A percentile compares a stretch with the other conserved stretches of the same genome.
These are phyloP conservation scores for Brachynemurus nebulosus DNA, from an alignment of 2,888 invertebrate species.

Conservation along the genomic window DNA sequence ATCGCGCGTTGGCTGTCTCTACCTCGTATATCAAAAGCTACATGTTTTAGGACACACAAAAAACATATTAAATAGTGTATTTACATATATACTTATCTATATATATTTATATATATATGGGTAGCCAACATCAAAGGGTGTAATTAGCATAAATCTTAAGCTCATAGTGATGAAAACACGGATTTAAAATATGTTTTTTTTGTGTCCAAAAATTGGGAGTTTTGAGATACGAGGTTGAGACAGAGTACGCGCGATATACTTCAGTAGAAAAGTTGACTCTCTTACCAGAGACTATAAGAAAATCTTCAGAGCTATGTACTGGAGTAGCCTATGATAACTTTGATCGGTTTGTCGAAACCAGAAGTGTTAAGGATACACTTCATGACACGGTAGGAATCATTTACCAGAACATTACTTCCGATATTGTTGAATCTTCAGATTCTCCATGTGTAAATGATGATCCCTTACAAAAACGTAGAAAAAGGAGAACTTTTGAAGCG, in stretches of 20 bases:
- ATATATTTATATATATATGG: too few species aligned
- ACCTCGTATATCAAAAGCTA: too few species aligned
- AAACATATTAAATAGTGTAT: too few species aligned
- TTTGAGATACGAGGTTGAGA: too few species aligned
- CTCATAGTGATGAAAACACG: too few species aligned
- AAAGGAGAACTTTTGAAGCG: slow-evolving; percentile 16
- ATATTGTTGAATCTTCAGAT: not conserved
- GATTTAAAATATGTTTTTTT: too few species aligned
- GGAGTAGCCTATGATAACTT: slow-evolving; percentile 14
- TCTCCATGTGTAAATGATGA: not conserved
- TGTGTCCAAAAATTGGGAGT: too few species aligned
- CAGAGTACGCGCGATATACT: slow-evolving; percentile 2
- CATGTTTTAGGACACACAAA: too few species aligned
- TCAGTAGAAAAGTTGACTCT: slow-evolving; percentile 8
- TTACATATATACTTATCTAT: too few species aligned
- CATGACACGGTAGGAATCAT: too few species aligned
- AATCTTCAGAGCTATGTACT: slow-evolving; percentile 9
- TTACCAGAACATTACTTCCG: slow-evolving; percentile 7
- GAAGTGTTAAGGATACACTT: slow-evolving; percentile 8
- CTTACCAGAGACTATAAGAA: slow-evolving; percentile 12
- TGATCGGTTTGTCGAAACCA: slow-evolving; percentile 7
- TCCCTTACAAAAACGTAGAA: slow-evolving; percentile 8
- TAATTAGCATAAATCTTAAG: too few species aligned
- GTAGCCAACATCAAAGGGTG: too few species aligned
- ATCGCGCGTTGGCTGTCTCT: not conserved